A percentile compares a stretch with the other conserved stretches of the same genome.
Evolutionary conservation across 2,888 invertebrate species (phyloP).

Genomic region (Venusia cambrica): DNA sequence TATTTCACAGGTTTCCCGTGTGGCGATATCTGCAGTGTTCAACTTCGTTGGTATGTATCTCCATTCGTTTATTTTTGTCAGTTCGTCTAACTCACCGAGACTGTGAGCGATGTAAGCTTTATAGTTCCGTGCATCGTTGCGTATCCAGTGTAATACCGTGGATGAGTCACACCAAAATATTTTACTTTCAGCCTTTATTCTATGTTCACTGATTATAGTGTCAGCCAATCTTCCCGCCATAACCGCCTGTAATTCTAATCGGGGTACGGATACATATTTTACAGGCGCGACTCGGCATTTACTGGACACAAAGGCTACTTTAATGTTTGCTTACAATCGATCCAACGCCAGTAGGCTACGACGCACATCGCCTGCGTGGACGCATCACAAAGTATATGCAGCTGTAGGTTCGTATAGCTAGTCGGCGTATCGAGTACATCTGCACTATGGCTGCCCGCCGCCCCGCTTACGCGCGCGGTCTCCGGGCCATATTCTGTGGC

Average conservation of each 20-base stretch:
- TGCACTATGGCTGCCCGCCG: too few relatives aligned
- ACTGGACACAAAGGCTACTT: too few relatives aligned
- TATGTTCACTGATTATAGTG: too few relatives aligned
- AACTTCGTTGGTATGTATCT: slow-evolving; percentile 31
- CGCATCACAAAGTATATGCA: slow-evolving; percentile 17
- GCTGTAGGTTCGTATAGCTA: too few relatives aligned
- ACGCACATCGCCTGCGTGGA: slow-evolving; percentile 8
- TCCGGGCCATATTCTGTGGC: too few relatives aligned
- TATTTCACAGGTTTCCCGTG: slow-evolving; percentile 4
- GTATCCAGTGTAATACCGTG: not conserved
- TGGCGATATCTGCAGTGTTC: slow-evolving; percentile 29
- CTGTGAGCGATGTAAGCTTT: slow-evolving; percentile 2
- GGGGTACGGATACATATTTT: not conserved
- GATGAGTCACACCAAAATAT: slow-evolving; percentile 2
- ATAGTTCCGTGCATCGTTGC: not conserved
- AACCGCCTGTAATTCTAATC: too few relatives aligned
- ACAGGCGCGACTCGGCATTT: slow-evolving; percentile 1
- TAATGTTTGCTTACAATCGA: too few relatives aligned
- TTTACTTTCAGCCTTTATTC: too few relatives aligned
- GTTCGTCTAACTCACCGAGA: slow-evolving; percentile 33
- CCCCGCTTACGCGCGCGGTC: too few relatives aligned
- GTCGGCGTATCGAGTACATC: too few relatives aligned
- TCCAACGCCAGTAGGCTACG: slow-evolving; percentile 24
- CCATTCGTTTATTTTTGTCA: slow-evolving; percentile 29
- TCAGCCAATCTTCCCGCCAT: too few relatives aligned